Evolutionary conservation across 2,113 vertebrate species (phyloP).

Genomic region (Physeter macrocephalus): DNA sequence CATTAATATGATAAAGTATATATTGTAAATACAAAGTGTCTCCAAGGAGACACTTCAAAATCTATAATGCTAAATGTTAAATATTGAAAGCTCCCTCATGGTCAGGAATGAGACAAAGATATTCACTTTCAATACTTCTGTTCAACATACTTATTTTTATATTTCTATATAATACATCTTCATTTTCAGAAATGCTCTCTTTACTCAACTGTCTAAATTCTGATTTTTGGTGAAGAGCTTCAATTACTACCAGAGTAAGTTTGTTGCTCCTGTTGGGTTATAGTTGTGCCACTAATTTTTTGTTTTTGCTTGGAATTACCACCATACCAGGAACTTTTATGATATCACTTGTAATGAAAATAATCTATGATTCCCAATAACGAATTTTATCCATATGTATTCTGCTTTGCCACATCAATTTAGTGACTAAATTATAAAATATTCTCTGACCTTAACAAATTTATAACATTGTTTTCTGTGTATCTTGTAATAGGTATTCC

Average conservation of each 20-base stretch:
- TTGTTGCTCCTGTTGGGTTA: not conserved
- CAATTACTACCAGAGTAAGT: not conserved
- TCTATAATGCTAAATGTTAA: not conserved
- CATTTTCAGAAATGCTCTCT: not conserved
- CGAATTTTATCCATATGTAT: not conserved
- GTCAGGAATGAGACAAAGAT: not conserved
- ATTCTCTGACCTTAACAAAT: not conserved
- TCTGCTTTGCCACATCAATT: not conserved
- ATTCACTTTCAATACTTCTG: not conserved
- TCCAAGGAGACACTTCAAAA: not conserved
- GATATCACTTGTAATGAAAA: not conserved
- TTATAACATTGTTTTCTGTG: not conserved
- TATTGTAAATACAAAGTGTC: not conserved
- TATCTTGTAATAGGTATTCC: not conserved
- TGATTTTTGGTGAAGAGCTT: not conserved
- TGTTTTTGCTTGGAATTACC: not conserved
- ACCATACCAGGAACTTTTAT: not conserved
- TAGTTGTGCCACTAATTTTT: not conserved
- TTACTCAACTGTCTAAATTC: not conserved
- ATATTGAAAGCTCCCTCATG: not conserved
- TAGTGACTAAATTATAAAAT: not conserved
- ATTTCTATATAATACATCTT: not conserved
- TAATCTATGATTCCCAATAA: not conserved
- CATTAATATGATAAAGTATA: not conserved
- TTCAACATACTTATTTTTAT: not conserved